Evolutionary conservation across 2,797 vertebrate genomes (phyloP).

Genomic region (Molossus molossus): DNA sequence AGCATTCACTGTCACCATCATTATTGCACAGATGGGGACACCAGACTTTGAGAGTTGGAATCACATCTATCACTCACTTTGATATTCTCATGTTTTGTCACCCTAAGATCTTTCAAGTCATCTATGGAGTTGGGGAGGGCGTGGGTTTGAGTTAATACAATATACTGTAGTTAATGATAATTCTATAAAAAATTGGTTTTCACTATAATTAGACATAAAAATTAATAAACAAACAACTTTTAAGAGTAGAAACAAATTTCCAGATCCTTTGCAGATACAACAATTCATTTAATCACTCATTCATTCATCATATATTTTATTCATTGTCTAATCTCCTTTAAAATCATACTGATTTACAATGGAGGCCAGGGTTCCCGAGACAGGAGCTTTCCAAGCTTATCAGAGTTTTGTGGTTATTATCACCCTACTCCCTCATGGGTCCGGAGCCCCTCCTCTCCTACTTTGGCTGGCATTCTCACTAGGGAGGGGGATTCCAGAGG

Average conservation of each 20-base stretch:
- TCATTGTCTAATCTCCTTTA: neutral
- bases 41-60: neutral
- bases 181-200: slow-evolving; percentile 54
- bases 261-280: neutral
- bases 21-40: neutral
- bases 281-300: slow-evolving; percentile 41
- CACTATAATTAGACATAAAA: slow-evolving; percentile 43
- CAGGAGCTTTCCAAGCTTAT: neutral
- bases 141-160: slow-evolving; percentile 12
- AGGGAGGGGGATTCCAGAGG: slow-evolving; percentile 73
- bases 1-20: neutral
- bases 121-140: neutral
- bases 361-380: neutral
- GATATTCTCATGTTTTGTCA: neutral
- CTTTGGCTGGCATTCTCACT: slow-evolving; percentile 19
- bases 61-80: neutral
- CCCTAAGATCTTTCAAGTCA: slow-evolving; percentile 37
- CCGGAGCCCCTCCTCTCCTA: neutral
- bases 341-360: neutral
- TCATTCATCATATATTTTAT: slow-evolving; percentile 10
- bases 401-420: neutral
- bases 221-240: neutral
- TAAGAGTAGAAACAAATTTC: slow-evolving; percentile 60
- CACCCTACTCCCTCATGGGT: neutral
- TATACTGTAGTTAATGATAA: slow-evolving; percentile 19